phyloP scores from a whole-genome alignment of 2,888 invertebrate species.

The Hoplodrina ambigua region DNA sequence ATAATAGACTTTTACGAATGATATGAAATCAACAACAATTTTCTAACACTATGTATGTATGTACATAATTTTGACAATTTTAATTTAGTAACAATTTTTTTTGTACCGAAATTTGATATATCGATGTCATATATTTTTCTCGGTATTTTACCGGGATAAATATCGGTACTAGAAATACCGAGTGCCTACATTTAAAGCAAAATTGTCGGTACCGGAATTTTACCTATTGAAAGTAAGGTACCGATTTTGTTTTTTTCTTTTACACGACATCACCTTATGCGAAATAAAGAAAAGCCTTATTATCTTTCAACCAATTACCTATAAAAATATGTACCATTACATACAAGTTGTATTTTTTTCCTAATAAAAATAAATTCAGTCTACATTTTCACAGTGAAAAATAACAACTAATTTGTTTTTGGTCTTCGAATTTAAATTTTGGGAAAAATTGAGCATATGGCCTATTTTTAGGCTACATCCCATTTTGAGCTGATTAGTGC shows the following conservation, averaged over 20 bases:
- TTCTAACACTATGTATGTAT: not conserved
- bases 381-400: conserved; percentile 10
- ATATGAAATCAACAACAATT: conserved; percentile 35
- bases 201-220: not conserved
- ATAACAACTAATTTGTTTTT: not conserved
- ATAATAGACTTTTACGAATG: conserved; percentile 17
- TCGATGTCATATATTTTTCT: not conserved
- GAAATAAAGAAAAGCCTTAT: not conserved
- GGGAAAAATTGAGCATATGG: conserved; percentile 44
- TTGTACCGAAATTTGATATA: not conserved
- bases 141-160: not conserved
- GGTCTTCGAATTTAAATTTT: conserved; percentile 19
- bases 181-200: not conserved
- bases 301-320: not conserved
- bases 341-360: not conserved
- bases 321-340: not conserved
- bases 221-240: too few relatives aligned
- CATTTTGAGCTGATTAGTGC: conserved; percentile 2
- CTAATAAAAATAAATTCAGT: conserved; percentile 36
- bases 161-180: not conserved
- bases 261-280: not conserved
- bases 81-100: conserved; percentile 3
- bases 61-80: conserved; percentile 15
- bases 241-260: too few relatives aligned
- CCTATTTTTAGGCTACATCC: conserved; percentile 11